These are phyloP conservation scores for Acanthosoma haemorrhoidale DNA, from an alignment of 2,888 invertebrate genomes.

Conservation along the genomic window DNA sequence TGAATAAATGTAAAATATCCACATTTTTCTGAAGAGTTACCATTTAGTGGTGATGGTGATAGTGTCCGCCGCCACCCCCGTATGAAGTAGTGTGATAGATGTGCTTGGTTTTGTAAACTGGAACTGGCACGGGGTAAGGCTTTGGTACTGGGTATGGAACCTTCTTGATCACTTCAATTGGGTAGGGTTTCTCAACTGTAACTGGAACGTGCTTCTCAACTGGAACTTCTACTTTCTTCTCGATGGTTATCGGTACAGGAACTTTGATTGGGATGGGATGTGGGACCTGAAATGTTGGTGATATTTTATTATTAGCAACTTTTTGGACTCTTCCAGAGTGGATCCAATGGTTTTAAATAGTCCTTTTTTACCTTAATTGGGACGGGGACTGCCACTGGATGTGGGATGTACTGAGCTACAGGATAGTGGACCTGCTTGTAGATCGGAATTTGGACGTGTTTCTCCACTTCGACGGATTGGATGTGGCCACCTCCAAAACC, in stretches of 20 bases:
- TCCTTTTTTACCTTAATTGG: slow-evolving; percentile 37
- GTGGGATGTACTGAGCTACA: slow-evolving; percentile 34
- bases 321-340: neutral
- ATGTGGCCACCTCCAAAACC: slow-evolving; percentile 17
- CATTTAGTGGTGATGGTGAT: slow-evolving; percentile 21
- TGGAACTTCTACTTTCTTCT: slow-evolving; percentile 41
- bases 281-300: slow-evolving; percentile 33
- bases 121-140: slow-evolving; percentile 42
- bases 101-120: slow-evolving; percentile 42
- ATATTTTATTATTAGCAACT: neutral
- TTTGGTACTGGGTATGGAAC: slow-evolving; percentile 43
- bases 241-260: slow-evolving; percentile 42
- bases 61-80: slow-evolving; percentile 17
- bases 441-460: slow-evolving; percentile 36
- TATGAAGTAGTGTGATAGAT: slow-evolving; percentile 40
- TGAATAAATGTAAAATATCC: no score
- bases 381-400: slow-evolving; percentile 41
- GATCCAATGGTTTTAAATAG: no score
- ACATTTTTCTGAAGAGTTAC: no score
- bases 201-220: slow-evolving; percentile 43
- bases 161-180: slow-evolving; percentile 42
- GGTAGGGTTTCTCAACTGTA: slow-evolving; percentile 42
- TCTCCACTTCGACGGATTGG: slow-evolving; percentile 36
- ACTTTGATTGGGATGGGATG: slow-evolving; percentile 40
- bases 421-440: slow-evolving; percentile 37